Percentiles rank a stretch among this genome's conserved stretches.
phyloP scores from a whole-genome alignment of 2,113 vertebrate species.

The Ifrita kowaldi region DNA sequence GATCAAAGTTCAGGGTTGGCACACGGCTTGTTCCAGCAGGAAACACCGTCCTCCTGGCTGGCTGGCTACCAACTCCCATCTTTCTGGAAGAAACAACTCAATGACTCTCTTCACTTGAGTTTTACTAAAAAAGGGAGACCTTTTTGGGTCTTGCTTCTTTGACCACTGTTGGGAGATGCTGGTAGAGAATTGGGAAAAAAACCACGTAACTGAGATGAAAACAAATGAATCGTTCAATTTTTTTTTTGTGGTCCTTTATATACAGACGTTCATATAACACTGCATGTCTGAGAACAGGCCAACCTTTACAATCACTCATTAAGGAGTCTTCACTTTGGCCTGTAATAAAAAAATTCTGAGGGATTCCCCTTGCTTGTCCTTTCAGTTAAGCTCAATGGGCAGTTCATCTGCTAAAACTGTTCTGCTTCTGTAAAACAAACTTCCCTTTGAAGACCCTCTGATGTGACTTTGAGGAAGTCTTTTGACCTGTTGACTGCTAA shows the following conservation, averaged over 20 bases:
- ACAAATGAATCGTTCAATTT: rapidly evolving
- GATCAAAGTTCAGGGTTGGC: not conserved
- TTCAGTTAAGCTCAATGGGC: not conserved
- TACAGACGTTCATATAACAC: not conserved
- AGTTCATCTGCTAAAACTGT: not conserved
- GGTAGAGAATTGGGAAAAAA: not conserved
- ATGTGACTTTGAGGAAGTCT: not conserved
- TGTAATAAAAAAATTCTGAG: not conserved
- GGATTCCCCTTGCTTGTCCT: not conserved
- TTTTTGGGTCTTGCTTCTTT: not conserved
- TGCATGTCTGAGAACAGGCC: not conserved
- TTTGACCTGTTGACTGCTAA: not conserved
- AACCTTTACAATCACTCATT: not conserved
- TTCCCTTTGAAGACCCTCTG: not conserved
- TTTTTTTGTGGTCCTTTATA: not conserved
- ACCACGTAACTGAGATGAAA: not conserved
- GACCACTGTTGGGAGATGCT: not conserved
- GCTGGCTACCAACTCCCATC: not conserved
- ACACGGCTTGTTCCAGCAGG: not conserved
- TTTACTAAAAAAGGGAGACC: not conserved
- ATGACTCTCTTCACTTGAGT: not conserved
- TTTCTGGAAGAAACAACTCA: not conserved
- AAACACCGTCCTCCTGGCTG: not conserved
- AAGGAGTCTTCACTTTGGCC: not conserved
- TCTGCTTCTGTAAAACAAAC: not conserved